Percentiles rank a stretch among this genome's conserved stretches.
phyloP scores from a whole-genome alignment of 2,113 vertebrate species.

The Alectura lathami region DNA sequence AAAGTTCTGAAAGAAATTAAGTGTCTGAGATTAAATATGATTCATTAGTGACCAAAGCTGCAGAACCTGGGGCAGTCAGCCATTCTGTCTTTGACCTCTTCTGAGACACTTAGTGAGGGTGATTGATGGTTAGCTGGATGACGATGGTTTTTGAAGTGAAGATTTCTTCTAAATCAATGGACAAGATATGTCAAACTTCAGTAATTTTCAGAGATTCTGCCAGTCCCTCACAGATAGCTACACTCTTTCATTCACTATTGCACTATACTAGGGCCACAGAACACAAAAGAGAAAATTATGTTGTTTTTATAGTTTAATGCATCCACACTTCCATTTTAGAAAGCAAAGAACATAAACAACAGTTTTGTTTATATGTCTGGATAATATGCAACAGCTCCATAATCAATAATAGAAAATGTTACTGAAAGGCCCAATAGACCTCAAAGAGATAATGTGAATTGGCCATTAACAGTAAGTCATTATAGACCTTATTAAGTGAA shows the following conservation, averaged over 20 bases:
- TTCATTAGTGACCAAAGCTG: neutral
- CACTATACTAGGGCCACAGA: neutral
- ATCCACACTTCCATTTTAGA: neutral
- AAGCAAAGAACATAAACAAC: neutral
- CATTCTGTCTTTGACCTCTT: neutral
- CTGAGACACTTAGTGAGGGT: neutral
- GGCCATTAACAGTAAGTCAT: slow-evolving; percentile 53
- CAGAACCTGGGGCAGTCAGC: neutral
- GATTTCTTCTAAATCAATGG: neutral
- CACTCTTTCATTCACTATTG: neutral
- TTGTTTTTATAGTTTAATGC: neutral
- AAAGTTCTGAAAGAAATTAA: neutral
- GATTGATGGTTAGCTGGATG: neutral
- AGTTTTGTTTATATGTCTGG: neutral
- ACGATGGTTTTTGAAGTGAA: neutral
- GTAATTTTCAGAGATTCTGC: neutral
- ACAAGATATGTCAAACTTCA: neutral
- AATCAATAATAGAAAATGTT: slow-evolving; percentile 46
- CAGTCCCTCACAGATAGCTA: neutral
- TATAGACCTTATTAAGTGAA: slow-evolving; percentile 66
- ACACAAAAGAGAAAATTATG: neutral
- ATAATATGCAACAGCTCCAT: neutral
- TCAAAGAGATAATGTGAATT: slow-evolving; percentile 36
- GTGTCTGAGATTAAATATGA: neutral
- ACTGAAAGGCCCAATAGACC: slow-evolving; percentile 38